Evolutionary conservation across 2,797 vertebrate genomes (phyloP), one percentile per base, ranked within the genome.

Genomic region (Myotis myotis): DNA sequence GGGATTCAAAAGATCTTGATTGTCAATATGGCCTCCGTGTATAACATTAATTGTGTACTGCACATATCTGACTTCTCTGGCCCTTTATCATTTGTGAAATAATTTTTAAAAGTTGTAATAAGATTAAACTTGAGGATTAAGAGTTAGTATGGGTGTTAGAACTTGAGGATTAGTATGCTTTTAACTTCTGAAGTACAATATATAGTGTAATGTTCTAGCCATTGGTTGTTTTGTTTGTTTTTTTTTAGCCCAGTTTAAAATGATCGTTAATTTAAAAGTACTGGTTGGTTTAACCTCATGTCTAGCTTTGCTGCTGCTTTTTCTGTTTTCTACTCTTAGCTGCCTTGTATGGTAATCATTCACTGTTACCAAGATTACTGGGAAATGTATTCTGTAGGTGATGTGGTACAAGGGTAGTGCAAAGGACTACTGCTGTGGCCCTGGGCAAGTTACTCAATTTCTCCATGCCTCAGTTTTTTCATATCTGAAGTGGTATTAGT

Each of bases 271-370:
- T 86, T 53, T 93, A 66, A 91, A 74, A 81, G 28, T 84, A 81
- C 38, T 82, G 22, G 8, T 30, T 68, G 30, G 36, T 82, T 79
- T 92, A 91, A 64, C 28, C 5, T 53, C 30, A 16, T 51, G 10
- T 60, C 17, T 8, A 71, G 55, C 9, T 90, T 94, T 93, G 57
- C 38, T 33, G 41, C n/a, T 78, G 36, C 47, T 57, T 86, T 85
- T 94, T 86, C 25, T 51, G 0, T 93, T 93, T 95, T 94, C 33
- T 86, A 64, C 30, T 86, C n/a, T 81, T n/a, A 49, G 64, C n/a
- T 83, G 8, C 28, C 1, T 92, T 25, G 17, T 62, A n/a, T 36
- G 16, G 13, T 83, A 78, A 78, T 93, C 30, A 84, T 93, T 57
- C 92, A 86, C 17, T 89, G 5, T 44, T 41, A 20, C 13, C 30